Evolutionary conservation across 2,888 invertebrate species (phyloP), one percentile per base, ranked within the genome.

Genomic region (Adelognathus sp.): DNA sequence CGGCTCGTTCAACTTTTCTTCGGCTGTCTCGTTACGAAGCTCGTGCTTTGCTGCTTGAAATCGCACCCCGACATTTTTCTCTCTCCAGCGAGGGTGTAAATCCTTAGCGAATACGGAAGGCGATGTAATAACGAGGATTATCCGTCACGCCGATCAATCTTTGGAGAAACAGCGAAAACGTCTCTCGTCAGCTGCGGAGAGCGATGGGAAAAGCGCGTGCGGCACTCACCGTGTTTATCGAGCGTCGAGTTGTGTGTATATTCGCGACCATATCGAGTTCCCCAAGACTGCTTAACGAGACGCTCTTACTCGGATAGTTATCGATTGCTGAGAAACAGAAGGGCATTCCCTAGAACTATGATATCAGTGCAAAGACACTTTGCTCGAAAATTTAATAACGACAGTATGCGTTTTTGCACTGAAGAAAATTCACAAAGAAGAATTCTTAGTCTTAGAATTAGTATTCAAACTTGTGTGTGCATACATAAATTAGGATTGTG

Each of bases 111-210:
- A n/a, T n/a, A 9, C 14, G 29, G 27, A 39, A 64, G 14, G 14
- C 41, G 16, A 58, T 54, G 72, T 56, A 61, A 74, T 67, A 69
- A 70, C 64, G 60, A 67, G 54, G 50, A 82, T 83, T 79, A 82
- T 83, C 81, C 82, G 80, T 74, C 76, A n/a, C 36, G 5, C 14
- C 44, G 29, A 79, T 78, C 60, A 56, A 75, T 73, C 76, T 58
- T 73, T 36, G 16, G 29, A 9, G n/a, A 27, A 14, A 33, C 3
- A 61, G 9, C 24, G 31, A 1, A 24, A 70, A 50, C 56, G 56
- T 44, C 41, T 39, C 39, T 11, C 14, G 2, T n/a, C n/a, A n/a
- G 5, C 9, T 33, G 24, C 4, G 14, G 27, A 11, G 27, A 0
- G 29, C 16, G n/a, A 9, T 31, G 16, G 9, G 44, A 9, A 9